These are phyloP conservation scores for Polymixis flavicincta DNA, from an alignment of 2,888 invertebrate species.

Conservation along the genomic window DNA sequence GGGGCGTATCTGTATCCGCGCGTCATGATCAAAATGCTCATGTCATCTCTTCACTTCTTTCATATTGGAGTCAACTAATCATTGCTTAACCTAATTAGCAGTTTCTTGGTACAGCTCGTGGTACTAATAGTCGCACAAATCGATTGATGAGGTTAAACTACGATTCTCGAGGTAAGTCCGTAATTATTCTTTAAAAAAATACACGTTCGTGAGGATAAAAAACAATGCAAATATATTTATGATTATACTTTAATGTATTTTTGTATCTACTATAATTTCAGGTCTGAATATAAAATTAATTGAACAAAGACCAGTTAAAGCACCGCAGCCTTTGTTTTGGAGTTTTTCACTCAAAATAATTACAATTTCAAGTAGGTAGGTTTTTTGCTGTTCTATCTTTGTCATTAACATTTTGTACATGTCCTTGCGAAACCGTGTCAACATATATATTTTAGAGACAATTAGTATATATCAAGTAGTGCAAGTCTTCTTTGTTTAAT, in stretches of 20 bases:
- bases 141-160: no score
- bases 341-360: constrained; percentile 4
- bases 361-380: not conserved
- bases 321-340: not conserved
- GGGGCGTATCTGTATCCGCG: no score
- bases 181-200: constrained; percentile 7
- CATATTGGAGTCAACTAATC: no score
- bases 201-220: constrained; percentile 12
- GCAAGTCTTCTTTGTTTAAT: not conserved
- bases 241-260: constrained; percentile 1
- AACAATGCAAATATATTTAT: constrained; percentile 14
- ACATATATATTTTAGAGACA: not conserved
- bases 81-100: no score
- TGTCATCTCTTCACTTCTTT: no score
- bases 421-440: not conserved
- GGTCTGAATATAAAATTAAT: not conserved
- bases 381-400: not conserved
- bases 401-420: constrained; percentile 1
- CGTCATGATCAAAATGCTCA: no score
- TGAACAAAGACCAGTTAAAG: not conserved
- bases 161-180: no score
- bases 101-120: no score
- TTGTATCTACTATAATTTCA: not conserved
- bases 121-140: no score
- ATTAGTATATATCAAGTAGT: not conserved